Percentiles rank a stretch among this genome's conserved stretches.
Conservation (phyloP, 2,888 invertebrate species). For the Yponomeuta sedellus region DNA sequence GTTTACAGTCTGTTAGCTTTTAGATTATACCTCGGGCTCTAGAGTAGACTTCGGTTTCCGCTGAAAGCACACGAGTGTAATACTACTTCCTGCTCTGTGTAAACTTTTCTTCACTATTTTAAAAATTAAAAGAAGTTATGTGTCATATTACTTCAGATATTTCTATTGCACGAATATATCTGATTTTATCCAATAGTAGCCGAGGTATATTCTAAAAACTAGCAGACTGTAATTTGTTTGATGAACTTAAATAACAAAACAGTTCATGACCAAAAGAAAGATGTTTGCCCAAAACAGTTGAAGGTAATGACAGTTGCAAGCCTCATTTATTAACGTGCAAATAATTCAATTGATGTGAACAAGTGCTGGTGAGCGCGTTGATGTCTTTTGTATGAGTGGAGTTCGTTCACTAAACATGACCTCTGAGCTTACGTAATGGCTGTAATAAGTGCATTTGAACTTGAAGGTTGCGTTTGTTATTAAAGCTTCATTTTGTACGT, state of each 20-base stretch:
- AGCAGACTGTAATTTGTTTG: no score
- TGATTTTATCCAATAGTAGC: no score
- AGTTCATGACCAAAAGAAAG: neutral
- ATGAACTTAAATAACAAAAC: neutral
- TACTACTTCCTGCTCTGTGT: no score
- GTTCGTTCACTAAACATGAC: neutral
- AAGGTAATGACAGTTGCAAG: neutral
- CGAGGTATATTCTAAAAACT: no score
- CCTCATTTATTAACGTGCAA: neutral
- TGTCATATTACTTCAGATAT: no score
- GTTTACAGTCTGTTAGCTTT: no score
- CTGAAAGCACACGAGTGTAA: no score
- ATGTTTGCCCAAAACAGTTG: neutral
- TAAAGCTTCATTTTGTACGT: neutral
- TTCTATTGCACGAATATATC: no score
- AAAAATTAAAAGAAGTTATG: no score
- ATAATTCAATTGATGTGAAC: neutral
- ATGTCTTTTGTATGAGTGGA: constrained; percentile 12
- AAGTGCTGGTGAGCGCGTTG: constrained; percentile 9
- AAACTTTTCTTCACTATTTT: no score
- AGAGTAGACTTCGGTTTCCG: no score
- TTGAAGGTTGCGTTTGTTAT: constrained; percentile 3
- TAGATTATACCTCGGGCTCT: no score
- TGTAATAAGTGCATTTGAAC: constrained; percentile 7
- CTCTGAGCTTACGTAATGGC: neutral